These are phyloP conservation scores for Paguma larvata DNA, from an alignment of 2,797 vertebrate species.

Conservation along the genomic window DNA sequence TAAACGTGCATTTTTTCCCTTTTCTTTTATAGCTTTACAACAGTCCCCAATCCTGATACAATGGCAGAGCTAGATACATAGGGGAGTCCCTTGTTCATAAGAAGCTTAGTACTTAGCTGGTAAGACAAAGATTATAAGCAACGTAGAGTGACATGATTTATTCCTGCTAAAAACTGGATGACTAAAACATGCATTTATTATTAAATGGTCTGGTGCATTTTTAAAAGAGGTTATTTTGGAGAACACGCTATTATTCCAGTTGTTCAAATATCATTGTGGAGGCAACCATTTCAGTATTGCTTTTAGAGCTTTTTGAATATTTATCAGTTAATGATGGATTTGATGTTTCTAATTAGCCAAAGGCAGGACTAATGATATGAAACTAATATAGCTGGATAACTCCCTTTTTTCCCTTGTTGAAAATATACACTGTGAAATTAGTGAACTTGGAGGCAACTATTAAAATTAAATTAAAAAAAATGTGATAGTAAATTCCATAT, in stretches of 20 bases:
- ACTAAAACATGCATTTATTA: not conserved
- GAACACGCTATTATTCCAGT: not conserved
- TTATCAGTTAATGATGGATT: not conserved
- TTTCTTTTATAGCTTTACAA: not conserved
- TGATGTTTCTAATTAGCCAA: not conserved
- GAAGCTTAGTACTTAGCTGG: not conserved
- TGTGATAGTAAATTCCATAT: not conserved
- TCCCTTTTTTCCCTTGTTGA: not conserved
- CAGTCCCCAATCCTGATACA: too few relatives aligned
- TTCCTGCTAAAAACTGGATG: not conserved
- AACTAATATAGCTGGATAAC: not conserved
- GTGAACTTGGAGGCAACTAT: not conserved
- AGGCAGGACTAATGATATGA: not conserved
- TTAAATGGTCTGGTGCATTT: not conserved
- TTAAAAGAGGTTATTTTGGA: not conserved
- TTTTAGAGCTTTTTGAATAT: not conserved
- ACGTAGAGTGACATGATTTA: not conserved
- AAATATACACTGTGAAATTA: not conserved
- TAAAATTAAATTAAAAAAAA: not conserved
- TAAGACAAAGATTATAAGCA: not conserved
- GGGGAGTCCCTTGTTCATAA: not conserved
- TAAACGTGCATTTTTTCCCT: not conserved
- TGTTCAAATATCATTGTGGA: not conserved
- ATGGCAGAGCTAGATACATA: not conserved
- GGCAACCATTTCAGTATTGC: not conserved